phyloP scores from a whole-genome alignment of 2,888 invertebrate species.

The Artemia sp. region DNA sequence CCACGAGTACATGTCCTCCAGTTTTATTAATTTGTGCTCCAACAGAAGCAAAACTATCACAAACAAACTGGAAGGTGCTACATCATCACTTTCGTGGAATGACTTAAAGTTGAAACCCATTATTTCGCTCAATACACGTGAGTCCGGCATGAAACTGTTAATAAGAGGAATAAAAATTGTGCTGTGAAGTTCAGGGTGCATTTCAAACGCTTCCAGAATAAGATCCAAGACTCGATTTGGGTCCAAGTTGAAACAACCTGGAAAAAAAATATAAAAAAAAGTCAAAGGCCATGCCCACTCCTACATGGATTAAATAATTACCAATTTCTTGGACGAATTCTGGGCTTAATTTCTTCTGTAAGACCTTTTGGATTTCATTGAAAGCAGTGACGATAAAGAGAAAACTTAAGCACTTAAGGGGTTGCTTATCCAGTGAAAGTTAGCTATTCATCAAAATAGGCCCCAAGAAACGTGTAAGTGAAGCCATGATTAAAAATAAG shows the following conservation, averaged over 20 bases:
- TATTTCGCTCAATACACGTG: conserved; percentile 75
- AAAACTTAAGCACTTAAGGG: too few relatives aligned
- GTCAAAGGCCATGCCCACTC: neutral
- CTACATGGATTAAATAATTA: neutral
- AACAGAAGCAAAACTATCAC: conserved; percentile 73
- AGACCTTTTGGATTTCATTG: too few relatives aligned
- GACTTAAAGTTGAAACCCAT: conserved; percentile 74
- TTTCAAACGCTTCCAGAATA: conserved; percentile 89
- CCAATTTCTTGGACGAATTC: conserved; percentile 24
- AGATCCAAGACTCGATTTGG: conserved; percentile 93
- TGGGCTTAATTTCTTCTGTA: conserved; percentile 2
- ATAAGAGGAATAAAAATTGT: conserved; percentile 69
- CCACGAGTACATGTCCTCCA: conserved; percentile 81
- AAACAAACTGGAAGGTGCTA: conserved; percentile 66
- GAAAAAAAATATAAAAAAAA: conserved; percentile 28
- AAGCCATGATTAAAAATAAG: too few relatives aligned
- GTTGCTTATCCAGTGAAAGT: too few relatives aligned
- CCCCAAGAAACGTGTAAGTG: too few relatives aligned
- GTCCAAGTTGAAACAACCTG: conserved; percentile 96
- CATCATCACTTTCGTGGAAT: conserved; percentile 41
- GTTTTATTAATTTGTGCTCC: conserved; percentile 62
- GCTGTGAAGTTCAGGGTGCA: conserved; percentile 51
- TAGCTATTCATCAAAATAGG: too few relatives aligned
- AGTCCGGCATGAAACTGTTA: conserved; percentile 71
- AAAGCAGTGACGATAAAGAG: too few relatives aligned